Evolutionary conservation across 2,113 vertebrate genomes (phyloP).

Genomic region (Anolis sagrei): DNA sequence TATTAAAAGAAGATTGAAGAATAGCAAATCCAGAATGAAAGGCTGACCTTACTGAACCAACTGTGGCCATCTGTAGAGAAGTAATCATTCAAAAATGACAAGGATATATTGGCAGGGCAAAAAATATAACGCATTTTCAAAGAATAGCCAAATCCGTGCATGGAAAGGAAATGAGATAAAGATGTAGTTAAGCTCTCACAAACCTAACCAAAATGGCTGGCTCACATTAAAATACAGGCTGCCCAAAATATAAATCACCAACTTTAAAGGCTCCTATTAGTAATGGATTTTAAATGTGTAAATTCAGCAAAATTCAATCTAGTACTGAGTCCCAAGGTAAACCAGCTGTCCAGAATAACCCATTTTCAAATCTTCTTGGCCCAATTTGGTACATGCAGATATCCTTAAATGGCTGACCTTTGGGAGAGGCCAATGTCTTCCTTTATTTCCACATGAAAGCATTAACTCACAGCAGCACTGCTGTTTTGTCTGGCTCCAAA

Average conservation of each 20-base stretch:
- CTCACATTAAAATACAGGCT: fast-evolving
- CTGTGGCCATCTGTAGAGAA: slow-evolving; percentile 15
- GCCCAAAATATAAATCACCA: neutral
- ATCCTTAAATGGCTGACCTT: neutral
- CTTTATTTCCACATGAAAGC: neutral
- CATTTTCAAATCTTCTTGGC: neutral
- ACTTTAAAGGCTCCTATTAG: neutral
- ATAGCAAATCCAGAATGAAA: neutral
- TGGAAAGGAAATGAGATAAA: fast-evolving
- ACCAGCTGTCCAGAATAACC: neutral
- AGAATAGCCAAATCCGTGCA: neutral
- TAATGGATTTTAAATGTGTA: slow-evolving; percentile 1
- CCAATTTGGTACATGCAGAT: neutral
- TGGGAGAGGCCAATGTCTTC: neutral
- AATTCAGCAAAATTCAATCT: neutral
- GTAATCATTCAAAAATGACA: neutral
- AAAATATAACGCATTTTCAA: slow-evolving; percentile 8
- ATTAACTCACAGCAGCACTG: neutral
- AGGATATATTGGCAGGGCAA: neutral
- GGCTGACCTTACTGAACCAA: neutral
- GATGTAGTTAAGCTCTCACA: neutral
- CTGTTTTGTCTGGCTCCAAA: neutral
- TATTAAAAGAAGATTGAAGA: neutral
- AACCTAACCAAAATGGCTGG: neutral
- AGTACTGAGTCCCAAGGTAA: neutral